phyloP scores from a whole-genome alignment of 2,797 vertebrate species.

The Cetoscarus ocellatus region DNA sequence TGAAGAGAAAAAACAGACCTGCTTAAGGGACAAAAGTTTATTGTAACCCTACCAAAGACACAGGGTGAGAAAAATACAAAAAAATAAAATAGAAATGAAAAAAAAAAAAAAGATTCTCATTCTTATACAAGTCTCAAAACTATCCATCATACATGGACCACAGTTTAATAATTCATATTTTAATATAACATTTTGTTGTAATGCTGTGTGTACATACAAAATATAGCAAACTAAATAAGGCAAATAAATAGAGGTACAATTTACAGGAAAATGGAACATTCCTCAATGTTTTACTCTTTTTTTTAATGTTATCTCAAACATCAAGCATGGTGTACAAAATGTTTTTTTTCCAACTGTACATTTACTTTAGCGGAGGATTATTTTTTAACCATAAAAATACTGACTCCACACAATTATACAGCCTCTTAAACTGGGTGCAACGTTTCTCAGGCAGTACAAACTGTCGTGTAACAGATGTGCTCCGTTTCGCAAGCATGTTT shows the following conservation, averaged over 20 bases:
- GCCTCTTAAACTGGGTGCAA: slow-evolving; percentile 77
- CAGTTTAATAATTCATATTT: slow-evolving; percentile 81
- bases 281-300: slow-evolving; percentile 80
- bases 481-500: slow-evolving; percentile 59
- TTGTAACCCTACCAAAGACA: slow-evolving; percentile 85
- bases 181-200: slow-evolving; percentile 85
- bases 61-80: slow-evolving; percentile 72
- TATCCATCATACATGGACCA: slow-evolving; percentile 80
- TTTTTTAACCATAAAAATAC: slow-evolving; percentile 79
- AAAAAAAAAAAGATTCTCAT: slow-evolving; percentile 64
- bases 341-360: slow-evolving; percentile 82
- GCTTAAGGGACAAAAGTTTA: slow-evolving; percentile 80
- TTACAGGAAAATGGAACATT: slow-evolving; percentile 90
- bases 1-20: neutral
- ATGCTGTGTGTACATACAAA: slow-evolving; percentile 91
- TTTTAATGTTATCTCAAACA: slow-evolving; percentile 75
- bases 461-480: slow-evolving; percentile 57
- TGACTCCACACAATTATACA: slow-evolving; percentile 76
- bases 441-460: slow-evolving; percentile 71
- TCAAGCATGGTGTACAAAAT: slow-evolving; percentile 88
- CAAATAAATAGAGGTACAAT: slow-evolving; percentile 95
- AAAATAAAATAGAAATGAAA: slow-evolving; percentile 64
- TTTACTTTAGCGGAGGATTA: slow-evolving; percentile 78
- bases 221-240: slow-evolving; percentile 93
- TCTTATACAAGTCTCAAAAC: slow-evolving; percentile 76